These are phyloP conservation scores for Peromyscus attwateri DNA, from an alignment of 2,797 vertebrate genomes.

Conservation along the genomic window DNA sequence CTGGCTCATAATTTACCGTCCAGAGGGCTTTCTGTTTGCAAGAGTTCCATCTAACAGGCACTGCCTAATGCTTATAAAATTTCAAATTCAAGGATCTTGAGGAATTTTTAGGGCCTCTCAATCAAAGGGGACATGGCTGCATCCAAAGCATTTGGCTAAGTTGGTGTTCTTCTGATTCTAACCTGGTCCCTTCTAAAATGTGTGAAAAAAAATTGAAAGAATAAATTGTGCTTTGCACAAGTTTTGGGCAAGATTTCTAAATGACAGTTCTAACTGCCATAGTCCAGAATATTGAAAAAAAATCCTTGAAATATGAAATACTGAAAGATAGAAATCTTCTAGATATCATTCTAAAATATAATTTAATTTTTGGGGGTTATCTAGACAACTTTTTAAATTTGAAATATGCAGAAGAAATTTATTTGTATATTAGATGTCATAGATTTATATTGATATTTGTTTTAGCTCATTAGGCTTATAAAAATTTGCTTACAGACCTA, in stretches of 20 bases:
- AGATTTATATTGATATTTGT: background rate
- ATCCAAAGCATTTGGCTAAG: background rate
- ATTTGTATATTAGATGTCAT: background rate
- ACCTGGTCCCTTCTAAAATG: background rate
- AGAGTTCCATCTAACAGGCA: background rate
- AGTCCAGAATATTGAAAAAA: background rate
- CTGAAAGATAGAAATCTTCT: background rate
- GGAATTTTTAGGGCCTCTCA: background rate
- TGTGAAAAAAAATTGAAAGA: background rate
- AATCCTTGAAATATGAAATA: background rate
- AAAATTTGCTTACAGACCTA: background rate
- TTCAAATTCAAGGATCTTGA: slow-evolving; percentile 58
- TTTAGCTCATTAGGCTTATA: background rate
- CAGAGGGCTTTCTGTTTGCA: slow-evolving; percentile 57
- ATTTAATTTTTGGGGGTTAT: background rate
- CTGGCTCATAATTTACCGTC: slow-evolving; percentile 31
- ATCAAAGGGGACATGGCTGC: background rate
- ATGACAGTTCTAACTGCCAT: background rate
- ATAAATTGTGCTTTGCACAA: background rate
- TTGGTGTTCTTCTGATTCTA: slow-evolving; percentile 27
- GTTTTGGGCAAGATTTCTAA: background rate
- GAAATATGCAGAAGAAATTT: slow-evolving; percentile 16
- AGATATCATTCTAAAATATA: background rate
- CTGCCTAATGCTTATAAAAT: background rate
- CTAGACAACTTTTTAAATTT: background rate